Base-by-base conservation (phyloP, 2,797 vertebrate genomes). In the Aviceda leuphotes region DNA sequence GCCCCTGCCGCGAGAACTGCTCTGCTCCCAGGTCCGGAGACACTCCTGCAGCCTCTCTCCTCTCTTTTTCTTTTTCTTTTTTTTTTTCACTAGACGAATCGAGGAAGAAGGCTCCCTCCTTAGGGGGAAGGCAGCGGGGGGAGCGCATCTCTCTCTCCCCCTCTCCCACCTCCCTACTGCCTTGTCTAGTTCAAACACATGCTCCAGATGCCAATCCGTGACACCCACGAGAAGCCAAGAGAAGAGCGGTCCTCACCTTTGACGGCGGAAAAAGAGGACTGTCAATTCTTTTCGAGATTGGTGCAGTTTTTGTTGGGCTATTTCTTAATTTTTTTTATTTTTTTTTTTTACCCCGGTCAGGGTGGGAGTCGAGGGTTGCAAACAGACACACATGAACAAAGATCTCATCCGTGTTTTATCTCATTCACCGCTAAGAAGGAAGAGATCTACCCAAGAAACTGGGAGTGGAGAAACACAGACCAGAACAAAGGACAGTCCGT, bases 141-240 rank as follows among this genome's bases (percentile, higher is more conserved):
- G 82, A 78, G 55, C 17, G 2, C 85, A 46, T 19, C 41, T 41
- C 68, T 70, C 55, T 73, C 91, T 81, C 61, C 89, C 22, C 55
- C 41, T 49, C 81, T 83, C 61, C 83, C 14, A 0, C 76, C 63
- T 93, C 89, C 90, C 76, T 14, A 78, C 93, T 87, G 93, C 97
- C 96, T 95, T 50, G 84, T 96, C 86, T 85, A 88, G 90, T 96
- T 82, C 84, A 47, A 30, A n/a, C 50, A 94, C 87, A 78, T 44
- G 82, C 91, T 66, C 83, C 82, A 84, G 81, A 79, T 73, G 85
- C 93, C 93, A 84, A 95, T 46, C 52, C 46, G 43, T 19, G 4
- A 43, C 15, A 3, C 58, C 21, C 3, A 9, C 8, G 0, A 49
- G 82, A 66, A 74, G 78, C 81, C 2, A 11, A 71, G 87, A 58